Conservation (phyloP, 2,113 vertebrate genomes). For the Argyrosomus japonicus region DNA sequence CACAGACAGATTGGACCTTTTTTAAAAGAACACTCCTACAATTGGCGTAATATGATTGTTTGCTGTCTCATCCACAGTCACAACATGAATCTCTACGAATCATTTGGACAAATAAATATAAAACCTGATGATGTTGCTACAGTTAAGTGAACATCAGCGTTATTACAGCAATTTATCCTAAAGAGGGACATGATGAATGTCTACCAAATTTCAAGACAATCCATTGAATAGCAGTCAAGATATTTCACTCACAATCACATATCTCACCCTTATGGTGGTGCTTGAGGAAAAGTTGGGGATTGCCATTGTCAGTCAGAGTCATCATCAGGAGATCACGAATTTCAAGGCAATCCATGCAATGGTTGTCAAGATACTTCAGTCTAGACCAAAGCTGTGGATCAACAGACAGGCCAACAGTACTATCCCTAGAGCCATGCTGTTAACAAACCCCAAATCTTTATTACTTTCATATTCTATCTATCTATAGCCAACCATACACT, state of each 20-base stretch:
- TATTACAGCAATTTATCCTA: not conserved
- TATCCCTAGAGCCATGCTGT: not conserved
- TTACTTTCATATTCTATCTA: not conserved
- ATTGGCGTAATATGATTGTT: constrained; percentile 8
- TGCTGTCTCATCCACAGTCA: not conserved
- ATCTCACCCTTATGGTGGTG: not conserved
- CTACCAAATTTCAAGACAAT: not conserved
- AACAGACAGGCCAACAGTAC: not conserved
- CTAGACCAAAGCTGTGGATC: not conserved
- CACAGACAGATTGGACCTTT: not conserved
- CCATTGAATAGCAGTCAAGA: not conserved
- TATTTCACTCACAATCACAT: not conserved
- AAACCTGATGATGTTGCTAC: not conserved
- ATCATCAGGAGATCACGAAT: not conserved
- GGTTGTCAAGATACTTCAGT: not conserved
- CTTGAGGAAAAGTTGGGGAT: not conserved
- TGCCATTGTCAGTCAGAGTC: not conserved
- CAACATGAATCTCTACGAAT: not conserved
- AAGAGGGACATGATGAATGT: not conserved
- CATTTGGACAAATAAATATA: not conserved
- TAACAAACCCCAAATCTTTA: not conserved
- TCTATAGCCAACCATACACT: not conserved
- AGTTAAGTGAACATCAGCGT: not conserved
- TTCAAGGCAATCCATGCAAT: not conserved
- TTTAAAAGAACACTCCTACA: not conserved